Evolutionary conservation across 1,140 invertebrate species (phyloP), one percentile per base, ranked within the genome.

Genomic region (Calephelis virginiensis): DNA sequence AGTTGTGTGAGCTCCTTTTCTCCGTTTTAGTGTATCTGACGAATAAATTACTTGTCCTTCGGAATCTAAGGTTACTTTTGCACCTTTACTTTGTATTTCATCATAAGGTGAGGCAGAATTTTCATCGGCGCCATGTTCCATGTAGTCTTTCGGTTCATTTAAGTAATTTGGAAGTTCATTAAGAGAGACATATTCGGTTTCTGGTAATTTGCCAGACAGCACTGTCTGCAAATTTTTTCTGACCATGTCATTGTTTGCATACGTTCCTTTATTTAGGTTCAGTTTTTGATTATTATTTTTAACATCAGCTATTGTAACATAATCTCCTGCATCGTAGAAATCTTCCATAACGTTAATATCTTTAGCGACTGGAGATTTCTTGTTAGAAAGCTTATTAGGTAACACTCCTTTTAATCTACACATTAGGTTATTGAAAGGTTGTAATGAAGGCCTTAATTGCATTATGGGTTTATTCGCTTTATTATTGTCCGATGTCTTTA

Each of bases 11-110:
- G 95, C 93, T 61, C 95, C 94, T 92, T 97, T 96, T 80, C 95
- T 93, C 78, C 96, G 92, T 81, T 94, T 95, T 64, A 98, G 88
- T 81, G 96, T 97, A 75, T 98, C 97, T 1, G 97, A 98, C 66
- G 96, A 96, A 83, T 96, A 98, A 50, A 98, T 95, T 56, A 98
- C 96, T 92, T 96, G 96, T 12, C 97, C 97, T 76, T 97, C 95
- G 1, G 97, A 95, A 85, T 97, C 96, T 43, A 98, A 85, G 11
- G 95, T 97, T 0, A 97, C 97, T 78, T 96, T 93, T 8, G 96
- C 96, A 17, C 96, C 96, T 78, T 94, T 94, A 63, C 93, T 92
- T 67, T 84, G 86, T 64, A 85, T 77, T 72, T 89, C 86, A 48
- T 85, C 77, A 69, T 81, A 70, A 40, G 74, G 77, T 53, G 72